Conservation (phyloP, 2,888 invertebrate species). For the Agrotis exclamationis region DNA sequence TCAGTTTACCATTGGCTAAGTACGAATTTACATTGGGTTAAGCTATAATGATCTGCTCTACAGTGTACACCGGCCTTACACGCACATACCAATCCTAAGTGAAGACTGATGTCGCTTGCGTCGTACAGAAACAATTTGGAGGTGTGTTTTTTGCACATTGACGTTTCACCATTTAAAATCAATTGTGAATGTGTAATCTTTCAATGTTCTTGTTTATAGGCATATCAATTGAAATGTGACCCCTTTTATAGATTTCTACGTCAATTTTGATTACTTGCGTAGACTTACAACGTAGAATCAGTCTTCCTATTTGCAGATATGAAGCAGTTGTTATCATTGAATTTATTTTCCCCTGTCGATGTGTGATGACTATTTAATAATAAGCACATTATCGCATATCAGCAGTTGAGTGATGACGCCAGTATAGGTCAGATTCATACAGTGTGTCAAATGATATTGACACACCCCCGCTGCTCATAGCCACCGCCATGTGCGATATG, state of each 20-base stretch:
- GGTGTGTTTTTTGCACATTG: slow-evolving; percentile 62
- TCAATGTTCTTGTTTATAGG: slow-evolving; percentile 65
- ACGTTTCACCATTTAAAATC: slow-evolving; percentile 58
- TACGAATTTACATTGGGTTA: too few relatives aligned
- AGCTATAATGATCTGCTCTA: too few relatives aligned
- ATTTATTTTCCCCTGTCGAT: slow-evolving; percentile 34
- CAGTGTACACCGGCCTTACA: too few relatives aligned
- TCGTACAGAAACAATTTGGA: slow-evolving; percentile 37
- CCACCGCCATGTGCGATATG: background rate
- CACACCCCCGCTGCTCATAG: slow-evolving; percentile 43
- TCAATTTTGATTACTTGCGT: slow-evolving; percentile 49
- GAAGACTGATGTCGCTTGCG: slow-evolving; percentile 5
- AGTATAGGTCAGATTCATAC: slow-evolving; percentile 46
- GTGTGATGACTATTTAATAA: slow-evolving; percentile 32
- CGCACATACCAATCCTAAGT: slow-evolving; percentile 21
- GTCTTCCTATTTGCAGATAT: slow-evolving; percentile 35
- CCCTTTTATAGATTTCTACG: slow-evolving; percentile 51
- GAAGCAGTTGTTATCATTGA: slow-evolving; percentile 33
- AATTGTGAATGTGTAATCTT: slow-evolving; percentile 57
- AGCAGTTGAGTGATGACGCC: slow-evolving; percentile 31
- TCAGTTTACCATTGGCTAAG: too few relatives aligned
- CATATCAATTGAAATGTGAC: slow-evolving; percentile 64
- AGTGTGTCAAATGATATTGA: slow-evolving; percentile 35
- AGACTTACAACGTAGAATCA: slow-evolving; percentile 24
- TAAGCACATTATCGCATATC: slow-evolving; percentile 25